These are phyloP conservation scores for Cygnus atratus DNA, from an alignment of 2,113 vertebrate species.

Conservation along the genomic window DNA sequence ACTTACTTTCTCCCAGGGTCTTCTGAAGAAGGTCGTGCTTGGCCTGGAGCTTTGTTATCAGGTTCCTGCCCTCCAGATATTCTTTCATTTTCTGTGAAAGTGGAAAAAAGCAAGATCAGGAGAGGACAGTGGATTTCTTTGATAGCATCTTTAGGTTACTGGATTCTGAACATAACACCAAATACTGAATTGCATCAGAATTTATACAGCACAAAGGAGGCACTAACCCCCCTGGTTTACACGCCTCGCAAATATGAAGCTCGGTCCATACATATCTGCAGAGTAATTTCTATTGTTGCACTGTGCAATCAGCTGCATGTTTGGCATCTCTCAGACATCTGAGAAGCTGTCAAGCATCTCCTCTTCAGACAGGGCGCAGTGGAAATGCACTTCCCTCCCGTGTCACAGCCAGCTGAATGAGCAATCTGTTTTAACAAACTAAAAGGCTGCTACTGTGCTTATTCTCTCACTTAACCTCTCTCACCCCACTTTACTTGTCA, in stretches of 20 bases:
- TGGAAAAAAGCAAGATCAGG: not conserved
- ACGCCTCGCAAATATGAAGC: rapidly evolving
- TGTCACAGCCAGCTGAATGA: conserved; percentile 1
- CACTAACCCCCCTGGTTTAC: not conserved
- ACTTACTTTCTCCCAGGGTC: conserved; percentile 97
- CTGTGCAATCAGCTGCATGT: not conserved
- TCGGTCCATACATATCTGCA: rapidly evolving
- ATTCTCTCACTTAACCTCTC: conserved; percentile 28
- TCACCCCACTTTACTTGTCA: conserved; percentile 31
- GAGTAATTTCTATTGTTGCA: not conserved
- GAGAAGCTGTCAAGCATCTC: not conserved
- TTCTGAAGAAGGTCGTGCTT: conserved; percentile 97
- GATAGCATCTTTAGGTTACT: rapidly evolving
- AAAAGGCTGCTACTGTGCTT: conserved; percentile 16
- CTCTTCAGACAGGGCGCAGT: not conserved
- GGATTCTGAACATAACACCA: rapidly evolving
- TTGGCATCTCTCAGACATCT: not conserved
- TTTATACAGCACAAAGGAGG: rapidly evolving
- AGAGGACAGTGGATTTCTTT: not conserved
- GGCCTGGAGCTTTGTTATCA: conserved; percentile 98
- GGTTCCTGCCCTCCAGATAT: conserved; percentile 96
- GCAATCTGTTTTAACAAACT: conserved; percentile 24
- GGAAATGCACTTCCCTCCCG: not conserved
- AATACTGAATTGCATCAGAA: not conserved
- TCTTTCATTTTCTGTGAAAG: conserved; percentile 95